Base-by-base conservation (phyloP, 2,888 invertebrate species). In the Nomada fabriciana region DNA sequence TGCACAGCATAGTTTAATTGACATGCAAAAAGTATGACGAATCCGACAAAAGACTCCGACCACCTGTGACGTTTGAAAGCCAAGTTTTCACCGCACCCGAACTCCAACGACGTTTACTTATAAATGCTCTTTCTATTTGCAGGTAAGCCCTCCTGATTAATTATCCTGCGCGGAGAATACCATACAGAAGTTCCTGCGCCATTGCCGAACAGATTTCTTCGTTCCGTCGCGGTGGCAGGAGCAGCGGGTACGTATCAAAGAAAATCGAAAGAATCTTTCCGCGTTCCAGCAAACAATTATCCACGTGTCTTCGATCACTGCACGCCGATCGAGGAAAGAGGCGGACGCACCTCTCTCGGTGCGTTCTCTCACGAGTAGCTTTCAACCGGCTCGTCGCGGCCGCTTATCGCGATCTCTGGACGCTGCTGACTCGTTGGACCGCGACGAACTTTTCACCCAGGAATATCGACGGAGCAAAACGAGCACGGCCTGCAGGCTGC, bases 371-470 rank as follows among this genome's bases (percentile, higher is more conserved):
- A 59, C 67, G 68, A 72, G 59, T 18, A 71, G 23, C 75, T 75
- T 60, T 69, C 71, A 61, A 59, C 43, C 53, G 25, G 53, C 43
- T 55, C 53, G 67, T 65, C 65, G 57, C 57, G 20, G 18, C 11
- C 52, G 64, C 71, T 76, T 82, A 72, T 85, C 85, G 71, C 74
- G 76, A 85, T 85, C 79, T 71, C 43, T 52, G 71, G 36, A 57
- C 47, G 71, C 52, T 15, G 71, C 52, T 15, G 61, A 25, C 23
- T 73, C 77, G 72, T 25, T 76, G 75, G 75, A 84, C 80, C 78
- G 72, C 80, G 57, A 81, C 78, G 71, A 67, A 68, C 69, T 76
- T 72, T 80, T 73, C 73, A 80, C 59, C 71, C 47, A 53, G 61
- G 76, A 76, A 63, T 73, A 69, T 73, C 64, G 69, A 18, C 52